Evolutionary conservation across 1,140 invertebrate genomes (phyloP), one percentile per base, ranked within the genome.

Genomic region (Pissodes strobi): DNA sequence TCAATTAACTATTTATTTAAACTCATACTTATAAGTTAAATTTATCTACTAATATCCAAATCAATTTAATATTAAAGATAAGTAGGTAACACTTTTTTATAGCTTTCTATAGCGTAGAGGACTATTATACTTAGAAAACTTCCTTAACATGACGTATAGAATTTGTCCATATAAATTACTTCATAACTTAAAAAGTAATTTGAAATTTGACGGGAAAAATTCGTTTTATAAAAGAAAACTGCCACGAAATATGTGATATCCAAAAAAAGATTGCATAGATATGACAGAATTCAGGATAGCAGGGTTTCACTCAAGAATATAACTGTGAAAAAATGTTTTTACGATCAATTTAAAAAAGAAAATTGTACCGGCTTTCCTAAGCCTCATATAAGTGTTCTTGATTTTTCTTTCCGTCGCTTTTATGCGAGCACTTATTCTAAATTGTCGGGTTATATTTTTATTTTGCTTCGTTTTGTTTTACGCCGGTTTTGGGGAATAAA

Each of bases 401-500:
- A 30, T 34, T 52, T 34, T 30, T 18, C 21, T 48, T 48, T 23
- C 5, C 22, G 18, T 19, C 45, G 45, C 34, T 52, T 52, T 52
- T 52, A 30, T 52, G 17, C 17, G 18, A 15, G 27, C 27, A 30
- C 17, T 52, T 52, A 52, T 22, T 30, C 27, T 27, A 52, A 52
- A 52, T 52, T 52, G 48, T 52, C 27, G 23, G n/a, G 21, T 13
- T 52, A 52, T 52, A 52, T 52, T 52, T 52, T 52, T 17, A 18
- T 52, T 52, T 52, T 25, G 21, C 12, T 43, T 43, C 15, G 10
- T 25, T 25, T 49, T 49, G 19, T 49, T 34, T 22, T 48, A 48
- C 18, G 18, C 19, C 18, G 45, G 18, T 48, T 21, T 21, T 22
- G n/a, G 45, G 12, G 18, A 15, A 48, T 48, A 48, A 48, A 12